Evolutionary conservation across 2,797 vertebrate species (phyloP).

Genomic region (Falco biarmicus): DNA sequence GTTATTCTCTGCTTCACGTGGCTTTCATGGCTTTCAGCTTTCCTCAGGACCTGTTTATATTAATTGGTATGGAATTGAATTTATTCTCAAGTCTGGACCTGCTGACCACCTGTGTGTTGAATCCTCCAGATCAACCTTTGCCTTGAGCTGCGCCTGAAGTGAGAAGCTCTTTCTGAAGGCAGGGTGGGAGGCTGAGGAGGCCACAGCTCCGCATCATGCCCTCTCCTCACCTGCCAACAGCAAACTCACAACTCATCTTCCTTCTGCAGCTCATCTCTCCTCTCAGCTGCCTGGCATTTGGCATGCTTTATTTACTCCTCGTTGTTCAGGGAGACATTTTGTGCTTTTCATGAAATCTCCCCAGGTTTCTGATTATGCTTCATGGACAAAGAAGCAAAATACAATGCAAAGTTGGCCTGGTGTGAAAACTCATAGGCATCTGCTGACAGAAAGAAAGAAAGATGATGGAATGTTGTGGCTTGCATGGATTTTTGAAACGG

Average conservation of each 20-base stretch:
- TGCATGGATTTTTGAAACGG: slow-evolving; percentile 23
- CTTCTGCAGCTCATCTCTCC: not conserved
- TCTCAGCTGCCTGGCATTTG: not conserved
- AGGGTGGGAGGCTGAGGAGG: not conserved
- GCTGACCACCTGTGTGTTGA: not conserved
- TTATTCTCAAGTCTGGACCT: not conserved
- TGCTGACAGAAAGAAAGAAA: slow-evolving; percentile 21
- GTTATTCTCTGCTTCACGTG: not conserved
- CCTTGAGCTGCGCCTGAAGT: not conserved
- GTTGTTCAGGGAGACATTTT: not conserved
- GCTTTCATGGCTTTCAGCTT: not conserved
- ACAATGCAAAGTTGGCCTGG: slow-evolving; percentile 25
- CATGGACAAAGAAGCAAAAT: slow-evolving; percentile 4
- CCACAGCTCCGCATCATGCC: not conserved
- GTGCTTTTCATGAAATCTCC: not conserved
- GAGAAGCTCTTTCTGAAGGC: not conserved
- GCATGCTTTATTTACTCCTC: slow-evolving; percentile 11
- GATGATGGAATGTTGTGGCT: slow-evolving; percentile 14
- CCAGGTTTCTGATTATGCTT: slow-evolving; percentile 38
- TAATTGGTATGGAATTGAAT: not conserved
- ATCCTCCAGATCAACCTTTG: not conserved
- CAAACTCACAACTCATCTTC: not conserved
- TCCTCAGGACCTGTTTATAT: not conserved
- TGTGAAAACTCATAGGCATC: slow-evolving; percentile 38
- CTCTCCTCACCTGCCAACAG: not conserved